A percentile compares a stretch with the other conserved stretches of the same genome.
phyloP scores from a whole-genome alignment of 1,140 invertebrate genomes.

The Littorina saxatilis region DNA sequence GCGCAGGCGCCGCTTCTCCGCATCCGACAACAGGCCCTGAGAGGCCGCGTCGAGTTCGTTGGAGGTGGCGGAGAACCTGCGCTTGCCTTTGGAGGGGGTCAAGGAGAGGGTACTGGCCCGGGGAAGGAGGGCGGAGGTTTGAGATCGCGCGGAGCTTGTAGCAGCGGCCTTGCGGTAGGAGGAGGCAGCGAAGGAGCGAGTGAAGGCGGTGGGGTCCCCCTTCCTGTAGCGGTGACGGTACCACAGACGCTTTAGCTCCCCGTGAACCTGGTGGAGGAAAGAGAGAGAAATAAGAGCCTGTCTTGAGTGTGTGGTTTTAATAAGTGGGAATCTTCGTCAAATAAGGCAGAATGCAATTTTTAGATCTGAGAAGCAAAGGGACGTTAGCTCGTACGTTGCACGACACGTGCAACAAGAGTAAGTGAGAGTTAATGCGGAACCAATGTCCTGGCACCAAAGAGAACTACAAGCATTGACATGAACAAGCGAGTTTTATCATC shows the following conservation, averaged over 20 bases:
- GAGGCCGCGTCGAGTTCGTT: not conserved
- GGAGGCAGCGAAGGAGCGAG: conserved; percentile 28
- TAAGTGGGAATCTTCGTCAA: not conserved
- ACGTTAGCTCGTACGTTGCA: not conserved
- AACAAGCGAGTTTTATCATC: too few relatives aligned
- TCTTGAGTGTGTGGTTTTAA: not conserved
- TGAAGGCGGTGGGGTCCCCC: conserved; percentile 33
- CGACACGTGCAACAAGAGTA: too few relatives aligned
- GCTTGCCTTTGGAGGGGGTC: not conserved
- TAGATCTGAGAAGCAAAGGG: too few relatives aligned
- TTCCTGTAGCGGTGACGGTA: conserved; percentile 41
- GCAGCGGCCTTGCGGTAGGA: conserved; percentile 21
- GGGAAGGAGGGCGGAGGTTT: not conserved
- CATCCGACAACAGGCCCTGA: not conserved
- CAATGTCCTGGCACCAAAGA: too few relatives aligned
- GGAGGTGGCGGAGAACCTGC: conserved; percentile 1
- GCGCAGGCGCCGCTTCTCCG: conserved; percentile 15
- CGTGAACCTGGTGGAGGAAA: conserved; percentile 37
- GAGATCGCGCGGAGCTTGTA: not conserved
- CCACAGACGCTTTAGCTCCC: conserved; percentile 49
- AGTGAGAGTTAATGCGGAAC: too few relatives aligned
- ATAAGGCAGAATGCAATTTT: not conserved
- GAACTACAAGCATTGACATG: too few relatives aligned
- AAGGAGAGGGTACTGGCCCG: not conserved
- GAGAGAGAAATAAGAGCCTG: not conserved